Base-by-base conservation (phyloP, 2,888 invertebrate species). In the Gymnoscelis rufifasciata region DNA sequence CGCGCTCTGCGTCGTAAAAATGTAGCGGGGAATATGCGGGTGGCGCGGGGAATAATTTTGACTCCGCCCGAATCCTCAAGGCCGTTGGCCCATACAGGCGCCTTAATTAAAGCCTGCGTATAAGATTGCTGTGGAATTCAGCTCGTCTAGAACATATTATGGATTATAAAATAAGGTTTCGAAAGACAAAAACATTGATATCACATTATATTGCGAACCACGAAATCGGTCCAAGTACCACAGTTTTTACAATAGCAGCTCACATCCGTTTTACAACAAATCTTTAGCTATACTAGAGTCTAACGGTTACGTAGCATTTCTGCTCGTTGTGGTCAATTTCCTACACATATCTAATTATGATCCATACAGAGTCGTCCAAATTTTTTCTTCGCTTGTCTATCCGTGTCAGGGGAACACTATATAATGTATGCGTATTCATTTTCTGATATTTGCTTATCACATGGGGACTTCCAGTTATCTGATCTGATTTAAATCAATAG, bases 231-330 rank as follows among this genome's bases (percentile, higher is more conserved):
- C 69, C 68, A 67, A 23, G 29, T 39, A 44, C 73, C 74, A 79
- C 78, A 74, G 78, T 76, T 78, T 78, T 80, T 71, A 35, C 35
- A 35, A 35, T 35, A 23, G 26, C 8, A 26, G 70, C 72, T 73
- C 73, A 72, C 68, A 70, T 67, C 77, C 75, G 78, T 82, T 80
- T 80, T 74, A 75, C 74, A 79, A 80, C 73, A 75, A 75, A 79
- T 81, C 74, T 76, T 76, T 76, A 76, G 69, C 64, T 68, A 63
- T 68, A 74, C 70, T 66, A 71, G 59, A 71, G 59, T 65, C 57
- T 57, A 64, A 74, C 73, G 64, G 76, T 77, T 76, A 74, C 68
- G 63, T 71, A 64, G 67, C 64, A 61, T 61, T 66, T 71, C 58
- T 58, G 60, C 62, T 55, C 57, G 61, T 59, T 59, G 60, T 68